These are phyloP conservation scores for Microplitis demolitor DNA, from an alignment of 1,140 invertebrate species.

Conservation along the genomic window DNA sequence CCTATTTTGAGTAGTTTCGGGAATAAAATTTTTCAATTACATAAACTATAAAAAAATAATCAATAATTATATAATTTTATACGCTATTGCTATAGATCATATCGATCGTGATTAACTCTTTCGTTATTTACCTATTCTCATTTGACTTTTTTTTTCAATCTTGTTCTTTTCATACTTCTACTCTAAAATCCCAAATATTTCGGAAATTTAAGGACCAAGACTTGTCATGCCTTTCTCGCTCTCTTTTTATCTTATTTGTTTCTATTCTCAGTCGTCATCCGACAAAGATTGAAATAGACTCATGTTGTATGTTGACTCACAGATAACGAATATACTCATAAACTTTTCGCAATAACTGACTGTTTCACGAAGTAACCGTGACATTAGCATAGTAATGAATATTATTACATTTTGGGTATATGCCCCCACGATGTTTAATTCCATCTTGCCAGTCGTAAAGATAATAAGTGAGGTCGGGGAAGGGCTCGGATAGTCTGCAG, in stretches of 20 bases:
- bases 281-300: background rate
- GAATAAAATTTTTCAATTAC: too few species aligned
- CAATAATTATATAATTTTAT: too few species aligned
- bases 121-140: too few species aligned
- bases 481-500: background rate
- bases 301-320: slow-evolving; percentile 9
- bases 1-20: too few species aligned
- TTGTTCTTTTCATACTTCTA: too few species aligned
- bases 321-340: slow-evolving; percentile 62
- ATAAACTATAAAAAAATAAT: too few species aligned
- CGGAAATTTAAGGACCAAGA: too few species aligned
- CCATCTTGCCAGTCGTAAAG: slow-evolving; percentile 62
- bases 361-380: slow-evolving; percentile 1
- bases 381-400: slow-evolving; percentile 64
- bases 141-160: too few species aligned
- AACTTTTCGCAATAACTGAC: slow-evolving; percentile 56
- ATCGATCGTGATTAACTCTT: too few species aligned
- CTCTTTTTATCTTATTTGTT: background rate
- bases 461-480: slow-evolving; percentile 60
- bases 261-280: background rate
- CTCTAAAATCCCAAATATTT: too few species aligned
- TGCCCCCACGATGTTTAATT: slow-evolving; percentile 58
- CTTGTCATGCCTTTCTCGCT: too few species aligned
- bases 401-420: slow-evolving; percentile 62
- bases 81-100: too few species aligned